phyloP scores from a whole-genome alignment of 2,797 vertebrate genomes.

The Schizopygopsis malacanthus region DNA sequence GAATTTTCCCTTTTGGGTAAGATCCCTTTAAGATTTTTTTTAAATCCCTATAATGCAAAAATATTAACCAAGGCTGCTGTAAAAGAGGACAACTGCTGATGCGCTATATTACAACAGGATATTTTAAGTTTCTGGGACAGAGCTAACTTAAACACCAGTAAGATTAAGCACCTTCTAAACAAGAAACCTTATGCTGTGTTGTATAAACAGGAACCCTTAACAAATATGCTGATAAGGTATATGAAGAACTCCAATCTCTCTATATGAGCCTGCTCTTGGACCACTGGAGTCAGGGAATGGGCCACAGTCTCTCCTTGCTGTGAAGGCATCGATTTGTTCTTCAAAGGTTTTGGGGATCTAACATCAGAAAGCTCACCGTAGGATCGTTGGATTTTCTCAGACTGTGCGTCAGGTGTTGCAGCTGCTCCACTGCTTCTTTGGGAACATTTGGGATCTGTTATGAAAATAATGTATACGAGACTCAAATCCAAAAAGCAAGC shows the following conservation, averaged over 20 bases:
- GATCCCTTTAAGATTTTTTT: background rate
- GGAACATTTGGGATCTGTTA: slow-evolving; percentile 85
- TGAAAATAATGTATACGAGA: slow-evolving; percentile 6
- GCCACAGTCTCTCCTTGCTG: no score
- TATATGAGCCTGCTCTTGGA: background rate
- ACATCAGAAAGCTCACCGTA: slow-evolving; percentile 79
- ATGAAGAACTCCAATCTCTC: background rate
- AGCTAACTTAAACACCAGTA: background rate
- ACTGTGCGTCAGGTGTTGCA: slow-evolving; percentile 88
- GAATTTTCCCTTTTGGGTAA: background rate
- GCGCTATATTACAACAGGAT: background rate
- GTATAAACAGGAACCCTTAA: background rate
- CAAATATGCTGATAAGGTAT: background rate
- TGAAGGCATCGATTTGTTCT: background rate
- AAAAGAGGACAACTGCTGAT: background rate
- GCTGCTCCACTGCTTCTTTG: slow-evolving; percentile 83
- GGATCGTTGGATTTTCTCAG: slow-evolving; percentile 87
- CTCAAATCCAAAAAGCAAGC: background rate
- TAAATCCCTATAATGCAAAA: background rate
- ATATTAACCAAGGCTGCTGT: background rate
- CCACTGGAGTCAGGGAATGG: background rate
- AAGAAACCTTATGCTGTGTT: background rate
- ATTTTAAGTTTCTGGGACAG: slow-evolving; percentile 23
- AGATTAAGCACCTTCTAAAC: background rate
- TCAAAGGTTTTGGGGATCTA: background rate